A percentile compares a stretch with the other conserved stretches of the same genome.
These are phyloP conservation scores for Synanceia verrucosa DNA, from an alignment of 2,797 vertebrate species.

Conservation along the genomic window DNA sequence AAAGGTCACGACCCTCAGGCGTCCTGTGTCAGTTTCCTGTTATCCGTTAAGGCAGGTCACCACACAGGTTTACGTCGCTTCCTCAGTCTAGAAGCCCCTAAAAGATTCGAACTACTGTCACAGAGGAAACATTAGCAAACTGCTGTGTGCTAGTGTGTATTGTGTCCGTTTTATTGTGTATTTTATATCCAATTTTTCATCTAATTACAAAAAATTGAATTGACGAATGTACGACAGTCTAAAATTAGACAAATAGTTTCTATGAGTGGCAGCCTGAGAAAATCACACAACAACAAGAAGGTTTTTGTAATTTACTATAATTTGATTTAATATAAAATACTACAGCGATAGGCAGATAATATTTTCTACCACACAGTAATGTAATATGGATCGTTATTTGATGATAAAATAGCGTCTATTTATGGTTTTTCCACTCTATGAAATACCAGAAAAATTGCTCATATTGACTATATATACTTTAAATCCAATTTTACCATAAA, in stretches of 20 bases:
- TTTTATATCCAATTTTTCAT: not conserved
- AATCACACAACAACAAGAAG: not conserved
- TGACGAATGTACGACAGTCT: not conserved
- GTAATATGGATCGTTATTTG: not conserved
- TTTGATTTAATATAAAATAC: not conserved
- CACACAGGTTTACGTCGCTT: conserved; percentile 71
- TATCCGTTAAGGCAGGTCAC: conserved; percentile 77
- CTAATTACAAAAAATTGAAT: not conserved
- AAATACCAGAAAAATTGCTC: not conserved
- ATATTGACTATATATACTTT: too few species aligned
- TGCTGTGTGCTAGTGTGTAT: not conserved
- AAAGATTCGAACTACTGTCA: conserved; percentile 45
- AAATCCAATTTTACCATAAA: not conserved
- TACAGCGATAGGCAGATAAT: not conserved
- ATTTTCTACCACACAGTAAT: not conserved
- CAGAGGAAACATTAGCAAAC: conserved; percentile 1
- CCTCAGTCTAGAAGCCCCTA: conserved; percentile 56
- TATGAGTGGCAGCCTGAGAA: not conserved
- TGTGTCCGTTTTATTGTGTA: conserved; percentile 1
- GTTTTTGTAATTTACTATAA: not conserved
- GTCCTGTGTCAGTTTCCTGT: conserved; percentile 78
- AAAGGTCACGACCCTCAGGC: conserved; percentile 73
- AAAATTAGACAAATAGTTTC: not conserved
- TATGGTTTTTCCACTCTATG: not conserved
- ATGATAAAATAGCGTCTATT: not conserved